These are phyloP conservation scores for Ommatoiulus sabulosus DNA, from an alignment of 2,888 invertebrate genomes.

Conservation along the genomic window DNA sequence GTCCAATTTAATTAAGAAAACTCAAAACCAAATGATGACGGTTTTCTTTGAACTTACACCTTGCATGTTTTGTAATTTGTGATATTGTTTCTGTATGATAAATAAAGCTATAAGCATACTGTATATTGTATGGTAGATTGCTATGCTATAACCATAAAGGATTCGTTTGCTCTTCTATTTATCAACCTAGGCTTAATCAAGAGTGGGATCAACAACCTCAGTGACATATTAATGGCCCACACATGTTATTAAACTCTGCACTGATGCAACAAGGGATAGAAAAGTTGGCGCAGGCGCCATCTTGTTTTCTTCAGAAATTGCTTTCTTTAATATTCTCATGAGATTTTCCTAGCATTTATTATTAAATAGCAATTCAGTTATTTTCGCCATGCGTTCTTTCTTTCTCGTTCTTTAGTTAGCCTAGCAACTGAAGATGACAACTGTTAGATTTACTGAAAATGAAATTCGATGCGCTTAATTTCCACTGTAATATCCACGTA, in stretches of 20 bases:
- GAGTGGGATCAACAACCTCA: constrained; percentile 6
- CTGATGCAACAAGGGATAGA: constrained; percentile 3
- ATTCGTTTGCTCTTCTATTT: neutral
- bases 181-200: constrained; percentile 8
- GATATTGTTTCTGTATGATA: neutral
- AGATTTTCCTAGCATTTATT: neutral
- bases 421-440: neutral
- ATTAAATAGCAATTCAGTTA: constrained; percentile 6
- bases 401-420: neutral
- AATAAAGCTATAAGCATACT: neutral
- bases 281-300: neutral
- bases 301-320: constrained; percentile 1
- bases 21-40: too few species aligned
- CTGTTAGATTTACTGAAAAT: neutral
- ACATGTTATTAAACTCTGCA: constrained; percentile 14
- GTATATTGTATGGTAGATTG: too few species aligned
- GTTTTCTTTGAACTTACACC: too few species aligned
- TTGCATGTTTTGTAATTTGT: too few species aligned
- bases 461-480: neutral
- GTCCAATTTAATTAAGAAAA: too few species aligned
- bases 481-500: neutral
- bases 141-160: neutral
- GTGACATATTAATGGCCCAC: constrained; percentile 14
- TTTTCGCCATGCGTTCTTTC: neutral
- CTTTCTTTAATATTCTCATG: constrained; percentile 4